These are phyloP conservation scores for Nasonia vitripennis DNA, from an alignment of 1,140 invertebrate species.

Conservation along the genomic window DNA sequence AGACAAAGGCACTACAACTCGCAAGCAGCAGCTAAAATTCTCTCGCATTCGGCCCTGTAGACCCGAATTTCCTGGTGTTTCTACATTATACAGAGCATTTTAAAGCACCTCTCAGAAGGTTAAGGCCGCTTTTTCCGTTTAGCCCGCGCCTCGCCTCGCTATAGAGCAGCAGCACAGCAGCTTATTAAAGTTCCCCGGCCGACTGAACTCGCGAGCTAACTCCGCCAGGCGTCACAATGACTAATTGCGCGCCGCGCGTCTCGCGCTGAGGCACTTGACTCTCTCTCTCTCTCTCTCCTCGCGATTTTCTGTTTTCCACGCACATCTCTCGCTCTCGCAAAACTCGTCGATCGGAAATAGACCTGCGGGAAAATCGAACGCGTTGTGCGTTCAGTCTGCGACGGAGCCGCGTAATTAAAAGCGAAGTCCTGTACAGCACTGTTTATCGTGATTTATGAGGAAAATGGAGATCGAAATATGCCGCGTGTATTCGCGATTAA, in stretches of 20 bases:
- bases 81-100: conserved; percentile 6
- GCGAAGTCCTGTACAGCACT: not conserved
- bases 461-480: not conserved
- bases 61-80: not conserved
- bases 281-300: not conserved
- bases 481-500: not conserved
- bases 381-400: not conserved
- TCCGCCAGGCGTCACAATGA: conserved; percentile 29
- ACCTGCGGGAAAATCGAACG: not conserved
- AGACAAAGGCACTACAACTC: not conserved
- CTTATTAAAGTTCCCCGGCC: conserved; percentile 4
- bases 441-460: not conserved
- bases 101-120: conserved; percentile 10
- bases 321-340: not conserved
- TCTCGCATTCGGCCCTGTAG: not conserved
- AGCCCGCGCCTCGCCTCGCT: not conserved
- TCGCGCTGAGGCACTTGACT: not conserved
- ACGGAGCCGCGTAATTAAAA: not conserved
- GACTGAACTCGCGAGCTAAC: not conserved
- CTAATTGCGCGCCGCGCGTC: not conserved
- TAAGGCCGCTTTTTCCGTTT: conserved; percentile 22
- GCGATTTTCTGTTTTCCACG: not conserved
- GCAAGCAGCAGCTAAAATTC: not conserved
- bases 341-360: conserved; percentile 6
- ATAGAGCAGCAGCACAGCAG: not conserved